Evolutionary conservation across 2,113 vertebrate species (phyloP).

Genomic region (Otus sunia): DNA sequence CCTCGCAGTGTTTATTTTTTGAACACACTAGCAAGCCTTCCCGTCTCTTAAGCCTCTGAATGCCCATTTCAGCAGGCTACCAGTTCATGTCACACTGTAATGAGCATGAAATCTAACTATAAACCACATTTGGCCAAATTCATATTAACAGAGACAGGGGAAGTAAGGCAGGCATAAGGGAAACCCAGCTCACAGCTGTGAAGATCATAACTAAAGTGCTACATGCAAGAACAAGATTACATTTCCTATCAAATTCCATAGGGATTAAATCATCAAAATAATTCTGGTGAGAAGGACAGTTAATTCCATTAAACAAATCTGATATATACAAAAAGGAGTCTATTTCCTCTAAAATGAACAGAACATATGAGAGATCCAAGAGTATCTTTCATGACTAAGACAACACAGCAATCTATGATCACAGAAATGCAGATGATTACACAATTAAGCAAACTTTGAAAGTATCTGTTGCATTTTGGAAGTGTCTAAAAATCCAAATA

Average conservation of each 20-base stretch:
- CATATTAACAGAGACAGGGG: neutral
- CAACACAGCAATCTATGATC: neutral
- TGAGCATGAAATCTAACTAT: constrained; percentile 57
- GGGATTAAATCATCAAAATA: constrained; percentile 40
- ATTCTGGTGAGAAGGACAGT: neutral
- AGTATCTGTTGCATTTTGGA: neutral
- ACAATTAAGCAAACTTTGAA: neutral
- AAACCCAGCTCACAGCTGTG: constrained; percentile 44
- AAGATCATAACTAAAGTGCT: constrained; percentile 6
- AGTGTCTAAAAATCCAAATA: neutral
- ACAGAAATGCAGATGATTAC: neutral
- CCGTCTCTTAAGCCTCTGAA: neutral
- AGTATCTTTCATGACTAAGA: neutral
- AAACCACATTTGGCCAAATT: constrained; percentile 52
- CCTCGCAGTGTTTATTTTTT: constrained; percentile 34
- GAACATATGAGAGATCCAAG: neutral
- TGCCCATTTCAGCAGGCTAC: constrained; percentile 42
- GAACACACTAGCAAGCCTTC: neutral
- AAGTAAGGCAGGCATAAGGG: neutral
- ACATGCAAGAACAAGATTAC: constrained; percentile 30
- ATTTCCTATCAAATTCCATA: constrained; percentile 44
- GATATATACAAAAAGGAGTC: neutral
- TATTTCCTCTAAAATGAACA: neutral
- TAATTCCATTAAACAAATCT: constrained; percentile 43
- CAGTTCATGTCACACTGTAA: constrained; percentile 49